A percentile compares a stretch with the other conserved stretches of the same genome.
These are phyloP conservation scores for Drosophila barbarae DNA, from an alignment of 2,888 invertebrate species.

Conservation along the genomic window DNA sequence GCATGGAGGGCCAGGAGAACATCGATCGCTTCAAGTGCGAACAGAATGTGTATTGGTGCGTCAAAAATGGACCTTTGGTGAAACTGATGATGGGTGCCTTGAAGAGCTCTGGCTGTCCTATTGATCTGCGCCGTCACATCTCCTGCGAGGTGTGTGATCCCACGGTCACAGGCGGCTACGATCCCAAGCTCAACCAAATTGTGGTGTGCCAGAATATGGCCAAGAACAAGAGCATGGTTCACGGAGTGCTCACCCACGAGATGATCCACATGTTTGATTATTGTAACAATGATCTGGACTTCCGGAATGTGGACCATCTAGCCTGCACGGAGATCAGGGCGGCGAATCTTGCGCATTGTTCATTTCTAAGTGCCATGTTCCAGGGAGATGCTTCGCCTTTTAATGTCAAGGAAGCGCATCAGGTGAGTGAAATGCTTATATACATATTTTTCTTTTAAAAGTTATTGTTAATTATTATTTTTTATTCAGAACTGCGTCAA, in stretches of 20 bases:
- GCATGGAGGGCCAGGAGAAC: slow-evolving; percentile 85
- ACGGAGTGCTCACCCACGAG: slow-evolving; percentile 93
- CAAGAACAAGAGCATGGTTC: slow-evolving; percentile 84
- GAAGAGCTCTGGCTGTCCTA: slow-evolving; percentile 83
- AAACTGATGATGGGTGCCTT: slow-evolving; percentile 92
- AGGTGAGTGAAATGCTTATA: slow-evolving; percentile 81
- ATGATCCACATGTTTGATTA: slow-evolving; percentile 98
- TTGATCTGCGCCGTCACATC: slow-evolving; percentile 92
- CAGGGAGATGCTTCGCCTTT: slow-evolving; percentile 86
- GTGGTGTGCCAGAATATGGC: slow-evolving; percentile 95
- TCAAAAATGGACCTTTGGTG: slow-evolving; percentile 89
- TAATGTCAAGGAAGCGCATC: slow-evolving; percentile 87
- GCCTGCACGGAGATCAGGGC: slow-evolving; percentile 98
- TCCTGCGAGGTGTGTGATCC: slow-evolving; percentile 94
- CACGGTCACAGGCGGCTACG: slow-evolving; percentile 92
- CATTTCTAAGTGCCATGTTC: slow-evolving; percentile 88
- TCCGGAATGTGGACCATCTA: slow-evolving; percentile 93
- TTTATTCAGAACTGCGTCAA: slow-evolving; percentile 89
- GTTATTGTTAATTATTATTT: neutral
- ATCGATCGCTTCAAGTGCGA: slow-evolving; percentile 89
- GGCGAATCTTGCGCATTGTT: slow-evolving; percentile 95
- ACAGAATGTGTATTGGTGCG: slow-evolving; percentile 85
- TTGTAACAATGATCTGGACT: slow-evolving; percentile 92
- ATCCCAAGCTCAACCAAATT: slow-evolving; percentile 81
- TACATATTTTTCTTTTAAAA: neutral